Evolutionary conservation across 2,113 vertebrate species (phyloP).

Genomic region (Nothobranchius kuhntae): DNA sequence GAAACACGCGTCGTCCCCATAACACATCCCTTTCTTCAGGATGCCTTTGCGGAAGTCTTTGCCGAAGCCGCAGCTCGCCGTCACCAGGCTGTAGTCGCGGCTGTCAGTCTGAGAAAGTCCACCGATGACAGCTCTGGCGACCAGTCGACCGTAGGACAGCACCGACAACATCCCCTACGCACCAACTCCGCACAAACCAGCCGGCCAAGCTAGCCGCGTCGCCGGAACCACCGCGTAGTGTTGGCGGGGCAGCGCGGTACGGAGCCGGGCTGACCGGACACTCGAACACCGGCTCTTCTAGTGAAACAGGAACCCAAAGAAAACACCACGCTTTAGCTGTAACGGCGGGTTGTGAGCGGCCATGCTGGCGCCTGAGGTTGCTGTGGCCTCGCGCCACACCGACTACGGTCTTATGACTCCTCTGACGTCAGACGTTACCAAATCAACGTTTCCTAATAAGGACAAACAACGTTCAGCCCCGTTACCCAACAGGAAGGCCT

Average conservation of each 20-base stretch:
- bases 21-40: slow-evolving; percentile 97
- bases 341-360: slow-evolving; percentile 2
- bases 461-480: background rate
- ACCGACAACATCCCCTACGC: slow-evolving; percentile 91
- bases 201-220: slow-evolving; percentile 55
- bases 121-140: slow-evolving; percentile 95
- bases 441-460: slow-evolving; percentile 65
- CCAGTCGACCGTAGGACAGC: slow-evolving; percentile 94
- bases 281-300: background rate
- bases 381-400: slow-evolving; percentile 17
- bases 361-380: slow-evolving; percentile 34
- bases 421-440: slow-evolving; percentile 78
- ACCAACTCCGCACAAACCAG: slow-evolving; percentile 20
- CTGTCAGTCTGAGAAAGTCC: slow-evolving; percentile 96
- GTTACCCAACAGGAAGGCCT: too few species aligned
- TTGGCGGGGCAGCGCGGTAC: background rate
- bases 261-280: slow-evolving; percentile 19
- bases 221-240: slow-evolving; percentile 2
- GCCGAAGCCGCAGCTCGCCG: slow-evolving; percentile 96
- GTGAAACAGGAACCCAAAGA: slow-evolving; percentile 7
- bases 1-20: slow-evolving; percentile 98
- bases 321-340: background rate
- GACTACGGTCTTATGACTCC: slow-evolving; percentile 73
- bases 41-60: slow-evolving; percentile 98
- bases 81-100: slow-evolving; percentile 95